Evolutionary conservation across 2,797 vertebrate genomes (phyloP).

Genomic region (Xenentodon cancila): DNA sequence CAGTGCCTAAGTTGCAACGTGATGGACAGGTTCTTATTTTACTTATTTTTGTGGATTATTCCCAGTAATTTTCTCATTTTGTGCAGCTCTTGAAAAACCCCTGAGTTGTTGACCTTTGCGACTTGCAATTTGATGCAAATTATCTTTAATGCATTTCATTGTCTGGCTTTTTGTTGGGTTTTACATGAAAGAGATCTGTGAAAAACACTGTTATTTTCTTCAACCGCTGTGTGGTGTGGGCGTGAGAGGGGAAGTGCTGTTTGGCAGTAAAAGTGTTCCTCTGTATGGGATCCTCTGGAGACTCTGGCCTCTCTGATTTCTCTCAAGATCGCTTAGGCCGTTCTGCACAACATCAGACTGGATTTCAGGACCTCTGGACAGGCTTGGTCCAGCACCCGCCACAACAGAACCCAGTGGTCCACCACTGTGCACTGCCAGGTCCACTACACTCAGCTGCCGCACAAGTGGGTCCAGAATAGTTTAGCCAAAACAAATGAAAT

Average conservation of each 20-base stretch:
- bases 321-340: slow-evolving; percentile 38
- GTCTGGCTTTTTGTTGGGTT: slow-evolving; percentile 51
- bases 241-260: slow-evolving; percentile 72
- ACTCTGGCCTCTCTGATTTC: slow-evolving; percentile 41
- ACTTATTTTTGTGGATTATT: slow-evolving; percentile 38
- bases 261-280: slow-evolving; percentile 67
- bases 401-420: slow-evolving; percentile 73
- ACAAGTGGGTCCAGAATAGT: slow-evolving; percentile 61
- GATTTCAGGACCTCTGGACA: slow-evolving; percentile 46
- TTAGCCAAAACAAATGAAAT: slow-evolving; percentile 68
- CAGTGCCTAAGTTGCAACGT: slow-evolving; percentile 40
- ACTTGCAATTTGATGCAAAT: slow-evolving; percentile 58
- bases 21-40: slow-evolving; percentile 56
- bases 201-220: slow-evolving; percentile 71
- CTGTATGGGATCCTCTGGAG: slow-evolving; percentile 46
- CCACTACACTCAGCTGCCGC: slow-evolving; percentile 45
- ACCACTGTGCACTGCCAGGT: slow-evolving; percentile 57
- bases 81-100: slow-evolving; percentile 19
- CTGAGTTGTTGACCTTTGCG: slow-evolving; percentile 47
- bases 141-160: slow-evolving; percentile 65
- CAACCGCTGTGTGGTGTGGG: slow-evolving; percentile 65
- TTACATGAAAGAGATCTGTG: slow-evolving; percentile 51
- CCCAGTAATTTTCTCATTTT: slow-evolving; percentile 57
- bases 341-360: slow-evolving; percentile 41
- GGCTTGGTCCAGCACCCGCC: slow-evolving; percentile 43